These are phyloP conservation scores for Dallia pectoralis DNA, from an alignment of 2,797 vertebrate species.

Conservation along the genomic window DNA sequence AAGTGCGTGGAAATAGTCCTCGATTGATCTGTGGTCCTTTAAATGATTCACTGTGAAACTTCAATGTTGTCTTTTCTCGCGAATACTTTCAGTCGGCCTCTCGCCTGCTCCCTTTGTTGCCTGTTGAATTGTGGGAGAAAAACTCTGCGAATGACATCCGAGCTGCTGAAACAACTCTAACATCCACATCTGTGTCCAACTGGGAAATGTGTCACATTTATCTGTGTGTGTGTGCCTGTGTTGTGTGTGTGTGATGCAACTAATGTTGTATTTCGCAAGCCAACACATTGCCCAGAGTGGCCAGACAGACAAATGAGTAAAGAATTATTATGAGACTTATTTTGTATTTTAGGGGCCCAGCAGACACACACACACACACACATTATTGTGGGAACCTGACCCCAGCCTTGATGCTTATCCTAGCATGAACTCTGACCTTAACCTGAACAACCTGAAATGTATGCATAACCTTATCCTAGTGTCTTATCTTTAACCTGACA, in stretches of 20 bases:
- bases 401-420: too few relatives aligned
- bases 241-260: not conserved
- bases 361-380: too few relatives aligned
- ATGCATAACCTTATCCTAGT: too few relatives aligned
- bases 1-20: not conserved
- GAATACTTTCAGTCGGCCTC: constrained; percentile 66
- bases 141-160: constrained; percentile 55
- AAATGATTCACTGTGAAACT: constrained; percentile 6
- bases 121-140: constrained; percentile 79
- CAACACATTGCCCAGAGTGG: not conserved
- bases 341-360: not conserved
- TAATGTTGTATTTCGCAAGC: not conserved
- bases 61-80: constrained; percentile 32
- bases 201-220: not conserved
- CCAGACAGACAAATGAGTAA: not conserved
- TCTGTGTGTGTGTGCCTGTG: not conserved
- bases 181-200: not conserved
- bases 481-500: too few relatives aligned
- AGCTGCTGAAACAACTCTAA: not conserved
- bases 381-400: too few relatives aligned
- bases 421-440: too few relatives aligned
- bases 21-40: constrained; percentile 16
- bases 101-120: constrained; percentile 79
- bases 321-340: not conserved
- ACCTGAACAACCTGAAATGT: too few relatives aligned